These are phyloP conservation scores for Phaetusa simplex DNA, from an alignment of 2,113 vertebrate species.

Conservation along the genomic window DNA sequence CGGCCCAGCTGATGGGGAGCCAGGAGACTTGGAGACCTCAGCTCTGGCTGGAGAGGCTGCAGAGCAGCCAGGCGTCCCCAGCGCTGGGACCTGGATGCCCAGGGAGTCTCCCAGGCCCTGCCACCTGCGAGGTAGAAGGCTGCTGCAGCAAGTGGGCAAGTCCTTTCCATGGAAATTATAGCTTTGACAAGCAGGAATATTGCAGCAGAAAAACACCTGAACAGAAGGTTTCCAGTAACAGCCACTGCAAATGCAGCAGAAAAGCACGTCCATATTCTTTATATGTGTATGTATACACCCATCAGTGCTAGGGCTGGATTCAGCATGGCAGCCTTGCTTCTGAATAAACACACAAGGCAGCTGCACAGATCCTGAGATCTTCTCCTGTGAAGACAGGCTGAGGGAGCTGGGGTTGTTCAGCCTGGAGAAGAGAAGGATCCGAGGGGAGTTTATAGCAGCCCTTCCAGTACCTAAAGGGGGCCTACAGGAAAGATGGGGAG, in stretches of 20 bases:
- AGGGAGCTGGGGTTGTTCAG: no score
- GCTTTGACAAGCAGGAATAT: background rate
- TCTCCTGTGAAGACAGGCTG: no score
- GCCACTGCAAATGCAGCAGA: background rate
- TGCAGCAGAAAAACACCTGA: background rate
- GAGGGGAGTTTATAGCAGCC: no score
- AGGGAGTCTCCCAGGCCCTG: background rate
- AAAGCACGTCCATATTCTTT: background rate
- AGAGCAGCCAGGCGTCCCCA: background rate
- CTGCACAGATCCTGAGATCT: background rate
- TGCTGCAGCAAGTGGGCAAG: background rate
- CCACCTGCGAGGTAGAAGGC: background rate
- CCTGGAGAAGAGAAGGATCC: no score
- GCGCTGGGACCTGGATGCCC: background rate
- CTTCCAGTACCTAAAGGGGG: no score
- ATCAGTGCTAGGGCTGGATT: background rate
- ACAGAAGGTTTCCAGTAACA: background rate
- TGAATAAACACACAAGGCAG: background rate
- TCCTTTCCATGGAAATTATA: background rate
- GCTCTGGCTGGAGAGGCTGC: background rate
- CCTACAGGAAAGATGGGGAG: no score
- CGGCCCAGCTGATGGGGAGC: background rate
- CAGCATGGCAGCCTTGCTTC: background rate
- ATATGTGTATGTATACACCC: fast-evolving
- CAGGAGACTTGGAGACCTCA: background rate